Conservation (phyloP, 2,113 vertebrate species). For the Tautogolabrus adspersus region DNA sequence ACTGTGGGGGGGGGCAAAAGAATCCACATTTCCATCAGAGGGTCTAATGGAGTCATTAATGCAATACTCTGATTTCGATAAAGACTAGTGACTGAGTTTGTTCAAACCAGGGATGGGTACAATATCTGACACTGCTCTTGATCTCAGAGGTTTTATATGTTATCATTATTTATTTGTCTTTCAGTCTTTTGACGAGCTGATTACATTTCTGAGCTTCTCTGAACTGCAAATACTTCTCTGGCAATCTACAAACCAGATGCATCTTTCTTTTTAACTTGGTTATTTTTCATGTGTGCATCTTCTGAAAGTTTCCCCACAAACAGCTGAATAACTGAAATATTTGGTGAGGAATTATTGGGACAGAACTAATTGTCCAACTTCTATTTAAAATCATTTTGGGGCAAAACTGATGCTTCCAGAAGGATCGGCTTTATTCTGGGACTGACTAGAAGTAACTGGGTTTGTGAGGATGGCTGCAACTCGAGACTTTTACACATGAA, state of each 20-base stretch:
- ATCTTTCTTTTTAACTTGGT: background rate
- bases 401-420: background rate
- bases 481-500: background rate
- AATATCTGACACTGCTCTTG: background rate
- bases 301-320: background rate
- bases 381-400: background rate
- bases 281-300: background rate
- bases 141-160: background rate
- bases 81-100: background rate
- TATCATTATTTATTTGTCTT: background rate
- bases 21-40: background rate
- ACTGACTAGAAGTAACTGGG: too few relatives aligned
- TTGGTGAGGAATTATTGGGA: background rate
- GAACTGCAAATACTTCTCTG: background rate
- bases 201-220: background rate
- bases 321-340: too few relatives aligned
- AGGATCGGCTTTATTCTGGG: too few relatives aligned
- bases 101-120: background rate
- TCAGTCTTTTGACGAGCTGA: background rate
- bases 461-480: too few relatives aligned
- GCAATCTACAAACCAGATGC: background rate
- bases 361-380: background rate
- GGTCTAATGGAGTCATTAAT: background rate
- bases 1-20: too few relatives aligned
- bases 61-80: background rate